Percentiles rank a stretch among this genome's conserved stretches.
Evolutionary conservation across 2,113 vertebrate species (phyloP).

Genomic region (Rhodinocichla rosea): DNA sequence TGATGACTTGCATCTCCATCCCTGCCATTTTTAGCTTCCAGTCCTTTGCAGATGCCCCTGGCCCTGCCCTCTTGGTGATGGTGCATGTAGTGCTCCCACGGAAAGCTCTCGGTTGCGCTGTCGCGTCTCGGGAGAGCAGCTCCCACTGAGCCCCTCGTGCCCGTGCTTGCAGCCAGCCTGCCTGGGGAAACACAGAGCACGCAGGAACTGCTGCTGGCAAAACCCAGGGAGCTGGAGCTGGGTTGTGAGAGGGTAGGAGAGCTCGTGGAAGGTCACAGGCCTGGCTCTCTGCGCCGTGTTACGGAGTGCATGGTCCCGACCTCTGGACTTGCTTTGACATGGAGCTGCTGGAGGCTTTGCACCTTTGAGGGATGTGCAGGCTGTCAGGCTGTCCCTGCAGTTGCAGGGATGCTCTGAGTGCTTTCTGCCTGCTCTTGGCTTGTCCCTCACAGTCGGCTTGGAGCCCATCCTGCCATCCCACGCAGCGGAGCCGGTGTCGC

Average conservation of each 20-base stretch:
- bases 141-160: not conserved
- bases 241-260: not conserved
- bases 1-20: not conserved
- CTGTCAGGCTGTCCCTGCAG: not conserved
- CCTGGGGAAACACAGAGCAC: not conserved
- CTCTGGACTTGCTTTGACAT: not conserved
- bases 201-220: not conserved
- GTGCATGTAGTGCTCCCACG: not conserved
- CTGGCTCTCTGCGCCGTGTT: not conserved
- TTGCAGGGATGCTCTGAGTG: accelerated
- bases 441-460: not conserved
- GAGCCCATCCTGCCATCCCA: not conserved
- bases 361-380: not conserved
- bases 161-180: not conserved
- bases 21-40: not conserved
- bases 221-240: not conserved
- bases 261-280: accelerated
- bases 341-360: not conserved
- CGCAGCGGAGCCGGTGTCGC: accelerated
- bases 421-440: not conserved
- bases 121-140: not conserved
- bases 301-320: not conserved
- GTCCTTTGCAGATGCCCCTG: not conserved
- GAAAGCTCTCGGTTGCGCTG: not conserved
- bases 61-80: not conserved